phyloP scores from a whole-genome alignment of 2,888 invertebrate species.

The Eudemis profundana region DNA sequence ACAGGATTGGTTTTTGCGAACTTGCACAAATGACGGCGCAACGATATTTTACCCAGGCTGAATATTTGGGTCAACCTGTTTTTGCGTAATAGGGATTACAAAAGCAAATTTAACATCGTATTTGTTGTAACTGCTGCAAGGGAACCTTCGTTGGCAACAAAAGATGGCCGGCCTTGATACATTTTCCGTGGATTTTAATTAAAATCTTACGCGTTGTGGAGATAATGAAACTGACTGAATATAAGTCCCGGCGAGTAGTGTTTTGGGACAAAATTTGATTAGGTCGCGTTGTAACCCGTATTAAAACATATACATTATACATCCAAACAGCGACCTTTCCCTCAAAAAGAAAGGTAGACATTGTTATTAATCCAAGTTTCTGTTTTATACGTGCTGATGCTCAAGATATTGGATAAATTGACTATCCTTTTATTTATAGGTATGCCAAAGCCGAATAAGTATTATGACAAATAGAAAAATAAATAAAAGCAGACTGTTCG shows the following conservation, averaged over 20 bases:
- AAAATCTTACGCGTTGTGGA: constrained; percentile 77
- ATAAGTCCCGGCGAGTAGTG: constrained; percentile 57
- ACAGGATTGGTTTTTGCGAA: constrained; percentile 80
- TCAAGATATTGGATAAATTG: too few species aligned
- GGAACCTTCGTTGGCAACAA: constrained; percentile 74
- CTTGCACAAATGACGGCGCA: constrained; percentile 80
- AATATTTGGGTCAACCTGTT: constrained; percentile 84
- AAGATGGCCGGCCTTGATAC: constrained; percentile 76
- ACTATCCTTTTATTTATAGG: not conserved
- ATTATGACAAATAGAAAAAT: constrained; percentile 4
- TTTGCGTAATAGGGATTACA: constrained; percentile 82
- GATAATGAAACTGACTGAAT: constrained; percentile 73
- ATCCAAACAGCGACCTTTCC: too few species aligned
- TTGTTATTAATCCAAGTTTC: too few species aligned
- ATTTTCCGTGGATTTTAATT: constrained; percentile 80
- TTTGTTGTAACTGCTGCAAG: constrained; percentile 76
- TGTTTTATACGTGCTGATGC: too few species aligned
- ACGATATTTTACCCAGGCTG: constrained; percentile 78
- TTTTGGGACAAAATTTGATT: constrained; percentile 63
- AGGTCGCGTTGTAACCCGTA: constrained; percentile 52
- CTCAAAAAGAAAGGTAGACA: too few species aligned
- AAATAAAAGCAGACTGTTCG: constrained; percentile 14
- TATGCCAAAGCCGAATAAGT: not conserved
- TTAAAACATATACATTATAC: not conserved
- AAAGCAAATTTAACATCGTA: constrained; percentile 82